A percentile compares a stretch with the other conserved stretches of the same genome.
phyloP scores from a whole-genome alignment of 2,113 vertebrate genomes.

The Jacana jacana region DNA sequence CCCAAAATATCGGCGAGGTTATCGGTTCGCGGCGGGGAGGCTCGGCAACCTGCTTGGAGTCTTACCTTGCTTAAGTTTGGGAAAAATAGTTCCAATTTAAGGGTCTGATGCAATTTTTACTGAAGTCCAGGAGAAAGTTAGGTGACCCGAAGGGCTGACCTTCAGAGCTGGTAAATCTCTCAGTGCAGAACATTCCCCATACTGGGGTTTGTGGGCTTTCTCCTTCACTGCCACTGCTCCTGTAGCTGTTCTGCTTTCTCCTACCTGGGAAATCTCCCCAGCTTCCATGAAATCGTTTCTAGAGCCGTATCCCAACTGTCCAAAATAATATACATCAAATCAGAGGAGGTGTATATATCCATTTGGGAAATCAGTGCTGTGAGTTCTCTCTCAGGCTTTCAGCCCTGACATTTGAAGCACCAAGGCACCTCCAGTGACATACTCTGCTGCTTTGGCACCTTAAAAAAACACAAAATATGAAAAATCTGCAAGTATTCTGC shows the following conservation, averaged over 20 bases:
- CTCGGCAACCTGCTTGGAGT: not conserved
- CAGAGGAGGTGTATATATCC: not conserved
- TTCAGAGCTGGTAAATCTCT: not conserved
- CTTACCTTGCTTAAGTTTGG: not conserved
- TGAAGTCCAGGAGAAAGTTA: not conserved
- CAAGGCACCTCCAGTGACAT: not conserved
- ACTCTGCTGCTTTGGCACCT: not conserved
- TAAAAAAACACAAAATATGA: not conserved
- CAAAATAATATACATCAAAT: accelerated
- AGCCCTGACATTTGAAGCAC: not conserved
- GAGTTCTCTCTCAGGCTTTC: not conserved
- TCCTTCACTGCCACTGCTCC: not conserved
- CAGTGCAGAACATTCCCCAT: not conserved
- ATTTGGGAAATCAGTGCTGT: not conserved
- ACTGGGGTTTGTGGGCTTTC: not conserved
- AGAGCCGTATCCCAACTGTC: not conserved
- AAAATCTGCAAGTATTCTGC: not conserved
- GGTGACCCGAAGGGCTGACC: not conserved
- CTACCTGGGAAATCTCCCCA: not conserved
- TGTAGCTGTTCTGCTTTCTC: not conserved
- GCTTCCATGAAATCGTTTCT: not conserved
- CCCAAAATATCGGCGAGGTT: accelerated
- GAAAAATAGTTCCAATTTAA: not conserved
- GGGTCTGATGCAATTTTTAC: not conserved
- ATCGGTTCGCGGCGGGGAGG: not conserved